Evolutionary conservation across 2,797 vertebrate genomes (phyloP).

Genomic region (Eulemur coronatus): DNA sequence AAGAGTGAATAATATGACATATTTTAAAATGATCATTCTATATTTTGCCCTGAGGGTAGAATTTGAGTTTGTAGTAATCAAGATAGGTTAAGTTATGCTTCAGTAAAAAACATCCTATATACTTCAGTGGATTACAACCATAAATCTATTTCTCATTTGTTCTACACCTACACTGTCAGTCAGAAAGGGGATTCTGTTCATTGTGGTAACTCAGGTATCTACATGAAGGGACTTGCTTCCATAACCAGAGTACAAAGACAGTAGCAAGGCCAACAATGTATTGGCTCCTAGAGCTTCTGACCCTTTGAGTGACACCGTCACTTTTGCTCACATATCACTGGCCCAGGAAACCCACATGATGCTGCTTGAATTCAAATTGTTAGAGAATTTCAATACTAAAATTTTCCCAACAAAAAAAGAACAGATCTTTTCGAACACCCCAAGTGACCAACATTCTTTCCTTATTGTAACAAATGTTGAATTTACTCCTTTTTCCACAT

Average conservation of each 20-base stretch:
- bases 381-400: background rate
- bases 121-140: background rate
- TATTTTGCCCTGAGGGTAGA: background rate
- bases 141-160: background rate
- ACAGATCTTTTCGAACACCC: background rate
- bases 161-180: background rate
- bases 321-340: background rate
- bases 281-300: background rate
- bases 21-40: background rate
- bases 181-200: background rate
- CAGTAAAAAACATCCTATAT: background rate
- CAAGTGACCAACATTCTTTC: background rate
- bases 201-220: background rate
- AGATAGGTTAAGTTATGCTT: background rate
- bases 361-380: background rate
- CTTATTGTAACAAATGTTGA: background rate
- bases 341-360: too few relatives aligned
- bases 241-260: background rate
- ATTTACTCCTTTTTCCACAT: background rate
- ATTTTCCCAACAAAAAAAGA: background rate
- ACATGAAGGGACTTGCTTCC: background rate
- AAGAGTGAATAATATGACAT: background rate
- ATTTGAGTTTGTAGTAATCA: background rate
- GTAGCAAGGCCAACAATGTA: background rate
- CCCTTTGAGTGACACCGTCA: background rate